Evolutionary conservation across 1,140 invertebrate genomes (phyloP).

Genomic region (Drosophila orena): DNA sequence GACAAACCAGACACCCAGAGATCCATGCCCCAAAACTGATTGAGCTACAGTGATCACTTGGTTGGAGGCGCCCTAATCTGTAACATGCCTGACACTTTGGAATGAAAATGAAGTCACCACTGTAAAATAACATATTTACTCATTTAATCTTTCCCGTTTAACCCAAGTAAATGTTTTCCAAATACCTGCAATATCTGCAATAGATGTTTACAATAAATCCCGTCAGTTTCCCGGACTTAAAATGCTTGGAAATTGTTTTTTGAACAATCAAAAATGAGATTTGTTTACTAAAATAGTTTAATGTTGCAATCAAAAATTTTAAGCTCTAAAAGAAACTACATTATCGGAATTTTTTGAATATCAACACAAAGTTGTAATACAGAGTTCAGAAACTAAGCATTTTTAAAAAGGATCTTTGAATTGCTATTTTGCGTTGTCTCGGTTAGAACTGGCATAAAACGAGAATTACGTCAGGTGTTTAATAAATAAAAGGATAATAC

Average conservation of each 20-base stretch:
- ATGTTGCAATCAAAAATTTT: neutral
- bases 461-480: too few relatives aligned
- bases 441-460: too few relatives aligned
- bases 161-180: neutral
- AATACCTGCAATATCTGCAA: neutral
- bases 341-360: too few relatives aligned
- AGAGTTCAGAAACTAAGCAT: too few relatives aligned
- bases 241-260: neutral
- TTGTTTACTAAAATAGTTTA: neutral
- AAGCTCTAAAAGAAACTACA: neutral
- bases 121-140: neutral
- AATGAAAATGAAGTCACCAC: neutral
- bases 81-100: too few relatives aligned
- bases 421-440: too few relatives aligned
- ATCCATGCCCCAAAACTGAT: slow-evolving; percentile 31
- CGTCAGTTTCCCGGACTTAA: neutral
- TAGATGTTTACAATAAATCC: slow-evolving; percentile 3
- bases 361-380: too few relatives aligned
- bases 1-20: slow-evolving; percentile 38
- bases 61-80: neutral
- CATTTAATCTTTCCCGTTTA: neutral
- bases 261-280: neutral
- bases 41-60: slow-evolving; percentile 8
- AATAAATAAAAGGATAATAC: too few relatives aligned
- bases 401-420: too few relatives aligned